Conservation (phyloP, 2,113 vertebrate species). For the Candoia aspera region DNA sequence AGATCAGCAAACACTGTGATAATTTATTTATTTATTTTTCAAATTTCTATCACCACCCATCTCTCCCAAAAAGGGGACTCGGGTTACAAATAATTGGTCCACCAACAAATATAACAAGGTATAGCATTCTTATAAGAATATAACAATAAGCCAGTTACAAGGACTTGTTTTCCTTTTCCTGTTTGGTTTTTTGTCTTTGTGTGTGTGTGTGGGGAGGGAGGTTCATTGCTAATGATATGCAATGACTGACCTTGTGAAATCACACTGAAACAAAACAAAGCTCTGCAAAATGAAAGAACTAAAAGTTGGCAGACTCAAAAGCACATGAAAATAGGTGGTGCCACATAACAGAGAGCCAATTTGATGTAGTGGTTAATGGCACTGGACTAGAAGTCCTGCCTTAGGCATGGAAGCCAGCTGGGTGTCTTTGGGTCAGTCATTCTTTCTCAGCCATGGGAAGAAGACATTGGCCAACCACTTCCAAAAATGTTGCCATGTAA, state of each 20-base stretch:
- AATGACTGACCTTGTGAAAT: background rate
- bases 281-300: background rate
- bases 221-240: background rate
- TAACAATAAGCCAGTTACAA: background rate
- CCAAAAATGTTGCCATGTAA: background rate
- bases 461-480: background rate
- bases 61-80: too few relatives aligned
- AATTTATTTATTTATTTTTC: too few relatives aligned
- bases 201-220: background rate
- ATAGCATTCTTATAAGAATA: background rate
- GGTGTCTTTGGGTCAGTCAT: background rate
- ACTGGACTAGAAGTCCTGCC: background rate
- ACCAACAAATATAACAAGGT: background rate
- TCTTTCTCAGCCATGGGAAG: background rate
- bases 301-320: background rate
- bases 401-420: background rate
- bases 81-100: background rate
- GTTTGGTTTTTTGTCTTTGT: background rate
- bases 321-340: background rate
- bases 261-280: background rate
- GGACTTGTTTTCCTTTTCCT: background rate
- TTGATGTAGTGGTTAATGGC: background rate
- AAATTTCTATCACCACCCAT: too few relatives aligned
- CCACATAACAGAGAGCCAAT: background rate
- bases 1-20: background rate